These are phyloP conservation scores for Rhinoderma darwinii DNA, from an alignment of 2,113 vertebrate genomes.

Conservation along the genomic window DNA sequence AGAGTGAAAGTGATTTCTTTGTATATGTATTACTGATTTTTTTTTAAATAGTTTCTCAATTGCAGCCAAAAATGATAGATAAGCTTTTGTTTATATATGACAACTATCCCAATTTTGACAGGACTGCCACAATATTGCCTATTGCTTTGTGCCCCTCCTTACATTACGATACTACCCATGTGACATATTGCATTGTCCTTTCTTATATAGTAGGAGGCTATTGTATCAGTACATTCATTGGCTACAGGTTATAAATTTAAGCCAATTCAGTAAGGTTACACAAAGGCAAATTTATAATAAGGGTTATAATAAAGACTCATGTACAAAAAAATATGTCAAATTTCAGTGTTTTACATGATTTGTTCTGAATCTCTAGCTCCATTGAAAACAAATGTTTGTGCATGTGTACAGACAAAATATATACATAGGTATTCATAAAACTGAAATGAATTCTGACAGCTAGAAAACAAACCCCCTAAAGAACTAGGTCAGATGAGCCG, in stretches of 20 bases:
- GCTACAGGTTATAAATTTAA: not conserved
- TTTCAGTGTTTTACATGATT: not conserved
- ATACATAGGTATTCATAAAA: constrained; percentile 3
- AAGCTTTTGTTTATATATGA: no score
- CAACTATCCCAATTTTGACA: no score
- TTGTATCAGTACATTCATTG: not conserved
- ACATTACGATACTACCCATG: not conserved
- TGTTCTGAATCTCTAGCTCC: not conserved
- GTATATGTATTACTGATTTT: no score
- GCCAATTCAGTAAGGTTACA: not conserved
- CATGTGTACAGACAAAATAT: not conserved
- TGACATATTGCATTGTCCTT: not conserved
- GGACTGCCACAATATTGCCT: not conserved
- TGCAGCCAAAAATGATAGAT: no score
- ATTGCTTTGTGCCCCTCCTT: not conserved
- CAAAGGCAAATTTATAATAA: not conserved
- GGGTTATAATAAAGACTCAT: not conserved
- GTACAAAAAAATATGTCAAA: not conserved
- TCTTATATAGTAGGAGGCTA: not conserved
- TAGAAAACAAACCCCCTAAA: constrained; percentile 53
- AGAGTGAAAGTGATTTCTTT: no score
- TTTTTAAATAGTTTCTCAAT: no score
- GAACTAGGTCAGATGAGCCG: constrained; percentile 79
- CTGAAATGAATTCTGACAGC: constrained; percentile 35
- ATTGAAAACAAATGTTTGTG: not conserved